phyloP scores from a whole-genome alignment of 2,797 vertebrate species.

The Galaxias olidus region DNA sequence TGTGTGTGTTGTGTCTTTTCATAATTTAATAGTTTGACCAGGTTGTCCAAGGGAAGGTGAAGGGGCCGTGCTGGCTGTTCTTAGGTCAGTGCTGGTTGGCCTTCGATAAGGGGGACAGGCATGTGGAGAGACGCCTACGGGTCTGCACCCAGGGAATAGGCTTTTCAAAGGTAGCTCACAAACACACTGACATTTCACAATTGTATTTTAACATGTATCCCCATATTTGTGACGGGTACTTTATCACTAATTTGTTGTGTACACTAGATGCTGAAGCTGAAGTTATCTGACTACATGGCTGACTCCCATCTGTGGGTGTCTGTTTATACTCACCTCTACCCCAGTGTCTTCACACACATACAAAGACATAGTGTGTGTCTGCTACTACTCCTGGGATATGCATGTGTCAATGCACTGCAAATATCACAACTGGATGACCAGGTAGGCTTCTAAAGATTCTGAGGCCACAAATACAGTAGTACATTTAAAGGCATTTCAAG shows the following conservation, averaged over 20 bases:
- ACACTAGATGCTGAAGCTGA: constrained; percentile 72
- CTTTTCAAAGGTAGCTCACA: constrained; percentile 70
- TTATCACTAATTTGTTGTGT: too few species aligned
- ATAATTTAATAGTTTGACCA: constrained; percentile 11
- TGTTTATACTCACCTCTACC: constrained; percentile 64
- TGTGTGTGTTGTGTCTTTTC: neutral
- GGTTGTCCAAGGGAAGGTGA: constrained; percentile 38
- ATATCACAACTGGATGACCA: constrained; percentile 57
- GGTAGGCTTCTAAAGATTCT: constrained; percentile 53
- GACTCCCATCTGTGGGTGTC: constrained; percentile 81
- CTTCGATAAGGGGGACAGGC: constrained; percentile 66
- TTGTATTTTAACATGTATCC: neutral
- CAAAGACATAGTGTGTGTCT: constrained; percentile 74
- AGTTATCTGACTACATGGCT: constrained; percentile 71
- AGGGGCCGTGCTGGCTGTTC: constrained; percentile 71
- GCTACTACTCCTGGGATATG: constrained; percentile 68
- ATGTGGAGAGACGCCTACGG: constrained; percentile 71
- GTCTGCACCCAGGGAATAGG: constrained; percentile 54
- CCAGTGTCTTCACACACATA: constrained; percentile 57
- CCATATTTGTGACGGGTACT: too few species aligned
- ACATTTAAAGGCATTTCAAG: too few species aligned
- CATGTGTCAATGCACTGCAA: constrained; percentile 62
- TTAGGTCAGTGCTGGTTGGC: constrained; percentile 81
- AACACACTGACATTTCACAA: neutral
- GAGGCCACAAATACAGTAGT: too few species aligned